Conservation (phyloP, 2,888 invertebrate genomes). For the Leptopterna dolabrata region DNA sequence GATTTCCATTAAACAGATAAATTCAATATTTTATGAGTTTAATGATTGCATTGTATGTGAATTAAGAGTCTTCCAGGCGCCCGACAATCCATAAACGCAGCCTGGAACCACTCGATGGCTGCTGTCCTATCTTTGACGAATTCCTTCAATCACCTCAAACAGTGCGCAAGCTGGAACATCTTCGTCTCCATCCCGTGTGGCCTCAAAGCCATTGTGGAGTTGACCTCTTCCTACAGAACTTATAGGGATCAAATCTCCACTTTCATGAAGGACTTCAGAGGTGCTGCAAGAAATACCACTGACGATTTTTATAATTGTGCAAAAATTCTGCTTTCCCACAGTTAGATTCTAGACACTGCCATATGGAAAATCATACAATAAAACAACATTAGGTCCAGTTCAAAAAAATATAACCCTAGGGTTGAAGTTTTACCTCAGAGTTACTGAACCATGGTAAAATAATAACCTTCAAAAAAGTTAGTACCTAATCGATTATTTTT, state of each 20-base stretch:
- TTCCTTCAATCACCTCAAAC: neutral
- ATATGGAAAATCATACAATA: too few relatives aligned
- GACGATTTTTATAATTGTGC: neutral
- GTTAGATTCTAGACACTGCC: too few relatives aligned
- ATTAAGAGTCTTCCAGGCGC: neutral
- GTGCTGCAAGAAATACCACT: neutral
- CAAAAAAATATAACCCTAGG: too few relatives aligned
- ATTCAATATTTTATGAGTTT: too few relatives aligned
- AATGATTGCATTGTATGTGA: neutral
- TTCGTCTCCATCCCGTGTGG: neutral
- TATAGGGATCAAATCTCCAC: neutral
- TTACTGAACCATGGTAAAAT: too few relatives aligned
- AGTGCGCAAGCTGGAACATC: neutral
- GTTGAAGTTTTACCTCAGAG: too few relatives aligned
- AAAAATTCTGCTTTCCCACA: neutral
- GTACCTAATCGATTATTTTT: too few relatives aligned
- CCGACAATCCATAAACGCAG: neutral
- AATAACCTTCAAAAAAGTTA: too few relatives aligned
- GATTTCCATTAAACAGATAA: too few relatives aligned
- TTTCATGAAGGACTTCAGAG: neutral
- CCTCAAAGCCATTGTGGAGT: neutral
- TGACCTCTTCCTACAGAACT: neutral
- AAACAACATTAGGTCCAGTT: too few relatives aligned
- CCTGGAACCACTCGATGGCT: neutral
- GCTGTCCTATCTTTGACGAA: neutral